Base-by-base conservation (phyloP, 2,888 invertebrate genomes). In the Schrankia costaestrigalis region DNA sequence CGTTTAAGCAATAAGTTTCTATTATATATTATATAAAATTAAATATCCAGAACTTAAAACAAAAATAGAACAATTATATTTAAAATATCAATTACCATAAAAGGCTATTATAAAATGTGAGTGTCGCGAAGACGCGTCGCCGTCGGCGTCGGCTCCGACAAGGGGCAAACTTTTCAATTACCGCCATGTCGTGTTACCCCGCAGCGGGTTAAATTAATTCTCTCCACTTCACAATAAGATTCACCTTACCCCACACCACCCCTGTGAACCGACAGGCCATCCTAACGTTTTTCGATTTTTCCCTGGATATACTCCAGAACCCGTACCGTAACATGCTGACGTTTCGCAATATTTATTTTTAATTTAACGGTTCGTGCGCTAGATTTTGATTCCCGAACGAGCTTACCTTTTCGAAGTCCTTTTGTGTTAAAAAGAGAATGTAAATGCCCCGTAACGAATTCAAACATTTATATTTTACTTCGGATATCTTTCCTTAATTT, bases 121-220 rank as follows among this genome's bases (percentile, higher is more conserved):
- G 58, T 66, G 68, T 74, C 70, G 65, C 64, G 56, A 69, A 74
- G 74, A 71, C 66, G 66, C 63, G 62, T 58, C 53, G 68, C 66
- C 70, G 72, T 42, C 64, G 68, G 67, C 70, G 60, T 51, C 61
- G 59, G 77, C 77, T 51, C 51, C 82, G 78, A 83, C 79, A 77
- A 78, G 85, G 89, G 90, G 88, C 83, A 77, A 88, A 87, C 87
- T 88, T 87, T 86, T 85, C 86, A 87, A 88, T 88, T 88, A 88
- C 84, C 75, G 78, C 76, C 70, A 73, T 82, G 86, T 82, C 88
- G 84, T 85, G 86, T 83, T 80, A 85, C 88, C 88, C 87, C 85
- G 86, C 87, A 87, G 86, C 86, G 85, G 86, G 87, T 87, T 85
- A 87, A 89, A 87, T 88, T 88, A 89, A 87, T 85, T 86, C 87